Evolutionary conservation across 2,797 vertebrate species (phyloP).

Genomic region (Zalophus californianus): DNA sequence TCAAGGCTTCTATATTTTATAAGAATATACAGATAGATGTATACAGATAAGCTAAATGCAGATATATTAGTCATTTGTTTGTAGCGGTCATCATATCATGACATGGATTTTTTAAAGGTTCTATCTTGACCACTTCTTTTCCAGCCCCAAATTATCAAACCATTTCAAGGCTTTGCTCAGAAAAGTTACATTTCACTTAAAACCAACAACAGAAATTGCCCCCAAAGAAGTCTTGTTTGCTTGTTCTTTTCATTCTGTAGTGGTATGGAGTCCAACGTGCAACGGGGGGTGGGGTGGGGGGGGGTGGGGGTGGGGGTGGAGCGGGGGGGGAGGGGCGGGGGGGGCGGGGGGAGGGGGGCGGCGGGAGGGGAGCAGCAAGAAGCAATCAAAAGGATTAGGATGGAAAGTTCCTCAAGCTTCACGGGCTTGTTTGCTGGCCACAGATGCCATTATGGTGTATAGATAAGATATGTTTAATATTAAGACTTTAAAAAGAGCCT

Average conservation of each 20-base stretch:
- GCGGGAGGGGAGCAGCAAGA: not conserved
- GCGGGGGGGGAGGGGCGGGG: not conserved
- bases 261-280: not conserved
- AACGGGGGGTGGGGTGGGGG: not conserved
- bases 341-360: not conserved
- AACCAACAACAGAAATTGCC: conserved; percentile 28
- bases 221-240: not conserved
- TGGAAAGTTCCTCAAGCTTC: conserved; percentile 52
- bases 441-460: conserved; percentile 30
- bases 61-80: conserved; percentile 8
- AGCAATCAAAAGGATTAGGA: conserved; percentile 58
- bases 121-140: conserved; percentile 49
- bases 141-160: conserved; percentile 36
- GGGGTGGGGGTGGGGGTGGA: rapidly evolving
- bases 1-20: not conserved
- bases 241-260: conserved; percentile 43
- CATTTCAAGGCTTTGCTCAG: conserved; percentile 37
- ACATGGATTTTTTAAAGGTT: conserved; percentile 45
- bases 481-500: conserved; percentile 63
- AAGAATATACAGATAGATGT: not conserved
- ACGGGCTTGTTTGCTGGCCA: conserved; percentile 19
- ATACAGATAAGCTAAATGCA: not conserved
- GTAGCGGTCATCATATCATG: not conserved
- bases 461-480: conserved; percentile 64
- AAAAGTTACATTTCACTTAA: conserved; percentile 60